Evolutionary conservation across 2,797 vertebrate species (phyloP), one percentile per base, ranked within the genome.

Genomic region (Phalloptychus januarius): DNA sequence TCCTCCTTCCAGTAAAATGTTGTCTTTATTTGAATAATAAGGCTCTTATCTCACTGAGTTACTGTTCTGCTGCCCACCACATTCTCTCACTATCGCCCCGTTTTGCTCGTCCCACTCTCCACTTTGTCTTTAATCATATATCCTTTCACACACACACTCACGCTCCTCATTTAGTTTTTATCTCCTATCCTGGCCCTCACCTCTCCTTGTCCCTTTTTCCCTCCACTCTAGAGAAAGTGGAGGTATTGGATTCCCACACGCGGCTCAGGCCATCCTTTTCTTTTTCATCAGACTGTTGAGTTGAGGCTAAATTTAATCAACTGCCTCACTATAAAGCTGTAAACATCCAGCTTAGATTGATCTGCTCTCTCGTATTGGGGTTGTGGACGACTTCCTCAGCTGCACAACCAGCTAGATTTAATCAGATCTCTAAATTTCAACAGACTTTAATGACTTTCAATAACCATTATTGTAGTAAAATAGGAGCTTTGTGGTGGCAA

Each of bases 11-110:
- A 75, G 31, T 74, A 31, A 81, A 81, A 84, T 73, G 54, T 85
- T 87, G 88, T 83, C 85, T 90, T 79, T 61, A 88, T 91, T 91
- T 92, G 86, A 93, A 92, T 93, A 93, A 91, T 90, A 89, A 86
- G 86, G 75, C 80, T 86, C 89, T 93, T 91, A 91, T 92, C 91
- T 90, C 76, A 2, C 50, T 79, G 71, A 86, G 88, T 89, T 91
- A 86, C 83, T 86, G 79, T 88, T 90, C 88, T 23, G 65, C 77
- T 46, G 78, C 74, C 78, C 71, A 33, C 85, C 76, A 72, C 82
- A 7, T 79, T 86, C 74, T 77, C 77, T 80, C 77, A 74, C 40
- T 78, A 82, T 84, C 82, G 40, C 83, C 70, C 80, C 67, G n/a
- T 70, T 61, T 76, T 28, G 2, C 79, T 74, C 79, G 36, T 76